A percentile compares a stretch with the other conserved stretches of the same genome.
Conservation (phyloP, 2,888 invertebrate species). For the Oscheius sp. region DNA sequence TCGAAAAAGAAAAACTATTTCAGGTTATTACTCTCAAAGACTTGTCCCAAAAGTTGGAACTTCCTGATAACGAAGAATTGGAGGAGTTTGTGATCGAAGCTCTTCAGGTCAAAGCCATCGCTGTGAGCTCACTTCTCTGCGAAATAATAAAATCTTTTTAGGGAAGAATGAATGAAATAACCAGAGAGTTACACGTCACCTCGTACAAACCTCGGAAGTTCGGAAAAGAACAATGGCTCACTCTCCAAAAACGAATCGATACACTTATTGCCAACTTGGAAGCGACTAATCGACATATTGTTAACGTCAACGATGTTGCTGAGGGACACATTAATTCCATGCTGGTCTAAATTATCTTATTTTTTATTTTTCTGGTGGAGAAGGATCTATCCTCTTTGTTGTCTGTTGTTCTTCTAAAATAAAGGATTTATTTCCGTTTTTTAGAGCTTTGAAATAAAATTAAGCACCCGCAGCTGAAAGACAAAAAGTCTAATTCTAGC, state of each 20-base stretch:
- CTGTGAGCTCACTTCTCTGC: conserved; percentile 40
- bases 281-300: conserved; percentile 54
- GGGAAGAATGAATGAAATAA: conserved; percentile 68
- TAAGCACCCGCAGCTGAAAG: no score
- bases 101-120: conserved; percentile 67
- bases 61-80: conserved; percentile 82
- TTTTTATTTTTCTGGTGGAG: no score
- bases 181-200: conserved; percentile 53
- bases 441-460: no score
- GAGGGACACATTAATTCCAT: conserved; percentile 69
- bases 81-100: conserved; percentile 96
- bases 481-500: no score
- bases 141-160: conserved; percentile 37
- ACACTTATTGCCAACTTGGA: conserved; percentile 59
- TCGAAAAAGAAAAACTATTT: background rate
- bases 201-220: conserved; percentile 64
- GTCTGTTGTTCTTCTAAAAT: no score
- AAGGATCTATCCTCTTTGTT: no score
- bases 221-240: conserved; percentile 62
- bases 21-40: conserved; percentile 89
- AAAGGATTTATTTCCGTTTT: no score
- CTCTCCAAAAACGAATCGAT: conserved; percentile 50
- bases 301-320: conserved; percentile 47
- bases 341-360: background rate
- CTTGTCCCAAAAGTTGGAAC: conserved; percentile 86